Percentiles rank a stretch among this genome's conserved stretches.
Conservation (phyloP, 2,113 vertebrate species). For the Sphaerodactylus townsendi region DNA sequence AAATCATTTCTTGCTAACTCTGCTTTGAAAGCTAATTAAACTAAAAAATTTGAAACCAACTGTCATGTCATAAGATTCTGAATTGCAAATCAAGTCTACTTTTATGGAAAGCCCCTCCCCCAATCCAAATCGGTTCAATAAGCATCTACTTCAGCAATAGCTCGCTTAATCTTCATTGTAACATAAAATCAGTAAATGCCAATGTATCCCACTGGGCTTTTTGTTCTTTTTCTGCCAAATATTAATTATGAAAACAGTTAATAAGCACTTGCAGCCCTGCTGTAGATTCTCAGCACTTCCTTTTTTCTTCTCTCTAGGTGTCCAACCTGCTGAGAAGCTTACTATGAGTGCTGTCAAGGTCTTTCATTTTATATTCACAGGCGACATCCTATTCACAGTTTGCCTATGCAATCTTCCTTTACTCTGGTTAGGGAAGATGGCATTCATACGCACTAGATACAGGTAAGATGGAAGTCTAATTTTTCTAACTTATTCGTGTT, state of each 20-base stretch:
- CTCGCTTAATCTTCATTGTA: slow-evolving; percentile 30
- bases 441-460: not conserved
- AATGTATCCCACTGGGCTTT: slow-evolving; percentile 32
- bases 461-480: not conserved
- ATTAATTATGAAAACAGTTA: slow-evolving; percentile 54
- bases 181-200: not conserved
- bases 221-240: slow-evolving; percentile 6
- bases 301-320: not conserved
- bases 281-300: accelerated
- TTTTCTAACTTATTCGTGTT: no score
- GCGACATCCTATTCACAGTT: not conserved
- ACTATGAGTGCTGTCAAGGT: not conserved
- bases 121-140: slow-evolving; percentile 45
- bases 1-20: slow-evolving; percentile 19
- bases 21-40: not conserved
- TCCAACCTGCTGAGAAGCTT: not conserved
- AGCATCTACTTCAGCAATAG: slow-evolving; percentile 30
- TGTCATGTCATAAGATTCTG: not conserved
- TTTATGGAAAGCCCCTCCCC: not conserved
- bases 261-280: slow-evolving; percentile 16
- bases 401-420: not conserved
- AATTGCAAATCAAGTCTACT: not conserved
- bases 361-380: not conserved
- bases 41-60: not conserved
- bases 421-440: not conserved